Evolutionary conservation across 2,888 invertebrate species (phyloP), one percentile per base, ranked within the genome.

Genomic region (Sinhomidia bicolor): DNA sequence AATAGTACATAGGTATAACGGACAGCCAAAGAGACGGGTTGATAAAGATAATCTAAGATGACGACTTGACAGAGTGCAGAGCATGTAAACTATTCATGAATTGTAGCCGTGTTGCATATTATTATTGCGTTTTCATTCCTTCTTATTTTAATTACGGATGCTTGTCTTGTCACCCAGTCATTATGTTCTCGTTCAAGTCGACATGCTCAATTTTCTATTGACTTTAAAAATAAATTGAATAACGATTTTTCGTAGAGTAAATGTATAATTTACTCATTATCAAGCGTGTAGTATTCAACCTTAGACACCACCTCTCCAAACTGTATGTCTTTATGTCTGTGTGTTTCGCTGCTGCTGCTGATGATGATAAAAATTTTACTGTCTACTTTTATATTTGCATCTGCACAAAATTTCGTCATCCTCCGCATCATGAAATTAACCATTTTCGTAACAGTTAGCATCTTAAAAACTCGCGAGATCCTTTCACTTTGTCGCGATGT

Each of bases 141-240:
- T 44, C 10, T 80, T 80, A n/a, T n/a, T 79, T 80, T 80, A 80
- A 80, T 80, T 80, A 80, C 26, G 14, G 26, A 60, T 62, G 26
- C 60, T 80, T 80, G 80, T 80, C 62, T n/a, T n/a, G n/a, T n/a
- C n/a, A 80, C 29, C 80, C 80, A 62, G 62, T 80, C 62, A 80
- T 80, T 80, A 62, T 57, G 29, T 29, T 36, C 29, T 68, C 14
- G 23, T 57, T 47, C 4, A 26, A 20, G 51, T 78, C 17, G 32
- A 41, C n/a, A 26, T 41, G 0, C 12, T 26, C 14, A 76, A 29
- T 51, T 74, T 41, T 76, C 7, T 76, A 51, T 76, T 76, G 51
- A 47, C 51, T 76, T 29, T n/a, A 12, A 9, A 26, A 62, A 14
- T 10, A 62, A 26, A 62, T 62, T 62, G 0, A 26, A 29, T 29